Conservation (phyloP, 2,797 vertebrate genomes). For the Acanthopagrus latus region DNA sequence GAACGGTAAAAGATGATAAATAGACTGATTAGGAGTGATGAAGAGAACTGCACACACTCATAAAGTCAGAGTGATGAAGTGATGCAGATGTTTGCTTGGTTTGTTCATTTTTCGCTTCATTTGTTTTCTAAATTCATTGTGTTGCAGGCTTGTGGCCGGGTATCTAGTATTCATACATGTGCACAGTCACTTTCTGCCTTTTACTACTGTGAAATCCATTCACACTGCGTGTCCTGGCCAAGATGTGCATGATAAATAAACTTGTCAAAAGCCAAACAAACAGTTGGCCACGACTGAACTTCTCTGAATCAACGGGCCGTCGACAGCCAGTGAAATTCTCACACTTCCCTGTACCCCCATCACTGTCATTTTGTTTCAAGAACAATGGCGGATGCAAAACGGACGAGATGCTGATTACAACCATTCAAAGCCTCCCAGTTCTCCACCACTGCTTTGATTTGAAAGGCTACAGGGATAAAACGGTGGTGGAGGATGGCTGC, state of each 20-base stretch:
- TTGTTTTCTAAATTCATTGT: conserved; percentile 16
- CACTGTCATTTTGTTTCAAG: conserved; percentile 49
- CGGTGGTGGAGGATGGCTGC: conserved; percentile 14
- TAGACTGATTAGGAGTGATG: conserved; percentile 45
- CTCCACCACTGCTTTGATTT: conserved; percentile 45
- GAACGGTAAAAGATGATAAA: conserved; percentile 40
- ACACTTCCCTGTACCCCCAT: conserved; percentile 24
- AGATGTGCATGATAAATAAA: conserved; percentile 29
- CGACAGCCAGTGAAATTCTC: conserved; percentile 45
- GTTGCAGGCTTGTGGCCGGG: background rate
- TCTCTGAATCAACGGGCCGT: conserved; percentile 11
- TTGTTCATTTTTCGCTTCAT: conserved; percentile 33
- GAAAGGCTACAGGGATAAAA: conserved; percentile 42
- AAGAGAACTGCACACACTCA: conserved; percentile 30
- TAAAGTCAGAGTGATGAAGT: conserved; percentile 4
- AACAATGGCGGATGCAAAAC: conserved; percentile 48
- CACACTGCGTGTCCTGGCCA: conserved; percentile 10
- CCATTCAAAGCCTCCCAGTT: conserved; percentile 48
- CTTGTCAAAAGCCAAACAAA: conserved; percentile 46
- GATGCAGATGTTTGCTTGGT: background rate
- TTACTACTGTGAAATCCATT: conserved; percentile 12
- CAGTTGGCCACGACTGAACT: conserved; percentile 36
- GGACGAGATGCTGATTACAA: conserved; percentile 58
- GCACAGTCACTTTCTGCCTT: background rate
- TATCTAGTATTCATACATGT: conserved; percentile 37